Evolutionary conservation across 2,888 invertebrate genomes (phyloP).

Genomic region (Drosophila fungiperda): DNA sequence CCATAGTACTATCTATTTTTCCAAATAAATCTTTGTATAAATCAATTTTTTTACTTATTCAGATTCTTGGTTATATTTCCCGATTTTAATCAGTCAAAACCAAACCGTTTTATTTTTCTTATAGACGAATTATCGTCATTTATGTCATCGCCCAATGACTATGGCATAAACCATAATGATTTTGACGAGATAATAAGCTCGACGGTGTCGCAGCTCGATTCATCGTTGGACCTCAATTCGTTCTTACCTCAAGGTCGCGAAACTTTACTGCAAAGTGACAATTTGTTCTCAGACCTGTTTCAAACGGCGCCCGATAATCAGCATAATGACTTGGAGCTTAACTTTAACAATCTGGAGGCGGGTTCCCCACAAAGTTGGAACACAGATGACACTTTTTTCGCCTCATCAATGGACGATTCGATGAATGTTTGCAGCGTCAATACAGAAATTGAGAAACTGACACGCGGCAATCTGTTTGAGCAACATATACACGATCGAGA

Average conservation of each 20-base stretch:
- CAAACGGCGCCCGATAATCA: conserved; percentile 24
- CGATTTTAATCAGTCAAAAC: not conserved
- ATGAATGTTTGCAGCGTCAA: conserved; percentile 77
- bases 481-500: conserved; percentile 64
- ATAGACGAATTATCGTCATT: conserved; percentile 77
- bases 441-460: conserved; percentile 65
- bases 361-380: conserved; percentile 56
- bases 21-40: not conserved
- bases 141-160: conserved; percentile 70
- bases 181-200: conserved; percentile 81
- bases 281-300: conserved; percentile 49
- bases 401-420: conserved; percentile 31
- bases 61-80: not conserved
- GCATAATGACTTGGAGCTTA: conserved; percentile 50
- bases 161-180: conserved; percentile 69
- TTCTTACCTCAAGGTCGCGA: conserved; percentile 45
- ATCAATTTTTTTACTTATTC: not conserved
- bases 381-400: conserved; percentile 42
- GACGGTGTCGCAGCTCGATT: conserved; percentile 74
- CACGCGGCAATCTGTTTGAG: conserved; percentile 55
- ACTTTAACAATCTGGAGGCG: conserved; percentile 48
- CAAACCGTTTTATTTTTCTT: conserved; percentile 25
- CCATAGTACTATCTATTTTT: not conserved
- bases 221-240: conserved; percentile 67
- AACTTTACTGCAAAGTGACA: conserved; percentile 33